Percentiles rank a stretch among this genome's conserved stretches.
Evolutionary conservation across 2,888 invertebrate genomes (phyloP).

Genomic region (Abscondita cerata): DNA sequence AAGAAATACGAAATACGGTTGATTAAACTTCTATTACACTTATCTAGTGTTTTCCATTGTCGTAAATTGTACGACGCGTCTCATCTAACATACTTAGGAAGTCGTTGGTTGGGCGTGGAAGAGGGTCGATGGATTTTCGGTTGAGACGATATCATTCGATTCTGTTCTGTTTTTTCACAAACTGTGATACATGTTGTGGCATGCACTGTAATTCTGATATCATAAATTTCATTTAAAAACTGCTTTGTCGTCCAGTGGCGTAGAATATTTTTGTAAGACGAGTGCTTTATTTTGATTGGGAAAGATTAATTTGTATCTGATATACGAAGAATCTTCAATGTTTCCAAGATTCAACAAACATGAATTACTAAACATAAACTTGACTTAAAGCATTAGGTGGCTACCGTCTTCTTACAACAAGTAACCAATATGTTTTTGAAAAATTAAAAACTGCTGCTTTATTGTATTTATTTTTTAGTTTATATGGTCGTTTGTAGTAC

Average conservation of each 20-base stretch:
- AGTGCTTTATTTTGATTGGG: not conserved
- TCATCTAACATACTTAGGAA: constrained; percentile 45
- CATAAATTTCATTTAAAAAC: constrained; percentile 42
- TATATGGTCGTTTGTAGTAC: too few relatives aligned
- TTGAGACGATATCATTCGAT: constrained; percentile 44
- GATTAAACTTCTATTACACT: constrained; percentile 50
- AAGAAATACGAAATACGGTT: constrained; percentile 43
- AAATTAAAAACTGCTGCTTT: too few relatives aligned
- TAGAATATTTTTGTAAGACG: constrained; percentile 1
- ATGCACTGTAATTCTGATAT: constrained; percentile 42
- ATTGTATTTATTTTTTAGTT: too few relatives aligned
- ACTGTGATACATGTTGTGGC: constrained; percentile 44
- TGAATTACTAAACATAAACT: too few relatives aligned
- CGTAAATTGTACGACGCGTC: constrained; percentile 44
- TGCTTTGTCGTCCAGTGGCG: constrained; percentile 26
- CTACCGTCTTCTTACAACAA: too few relatives aligned
- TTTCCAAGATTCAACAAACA: too few relatives aligned
- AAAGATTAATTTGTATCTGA: too few relatives aligned
- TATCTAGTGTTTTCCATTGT: constrained; percentile 43
- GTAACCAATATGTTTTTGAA: too few relatives aligned
- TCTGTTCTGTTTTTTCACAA: constrained; percentile 42
- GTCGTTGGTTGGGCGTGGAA: constrained; percentile 39
- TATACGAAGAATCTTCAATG: too few relatives aligned
- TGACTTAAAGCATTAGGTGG: too few relatives aligned
- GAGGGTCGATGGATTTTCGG: constrained; percentile 31